These are phyloP conservation scores for Abscondita cerata DNA, from an alignment of 2,888 invertebrate genomes.

Conservation along the genomic window DNA sequence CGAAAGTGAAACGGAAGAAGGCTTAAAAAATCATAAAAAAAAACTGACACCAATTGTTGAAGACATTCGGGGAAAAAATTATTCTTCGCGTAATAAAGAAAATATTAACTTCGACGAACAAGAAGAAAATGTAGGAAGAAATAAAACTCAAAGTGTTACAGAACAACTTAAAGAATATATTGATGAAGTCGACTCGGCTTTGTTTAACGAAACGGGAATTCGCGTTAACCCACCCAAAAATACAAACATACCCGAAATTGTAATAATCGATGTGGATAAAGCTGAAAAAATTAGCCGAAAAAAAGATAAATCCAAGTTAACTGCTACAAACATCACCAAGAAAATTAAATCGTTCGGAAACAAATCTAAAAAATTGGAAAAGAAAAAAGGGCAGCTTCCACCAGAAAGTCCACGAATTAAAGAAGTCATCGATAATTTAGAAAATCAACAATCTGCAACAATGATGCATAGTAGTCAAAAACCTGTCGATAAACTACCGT, in stretches of 20 bases:
- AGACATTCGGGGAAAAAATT: constrained; percentile 74
- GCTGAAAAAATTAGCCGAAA: constrained; percentile 52
- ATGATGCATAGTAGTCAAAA: constrained; percentile 79
- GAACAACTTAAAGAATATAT: constrained; percentile 54
- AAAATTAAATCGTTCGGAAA: constrained; percentile 40
- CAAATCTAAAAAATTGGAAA: constrained; percentile 39
- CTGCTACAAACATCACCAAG: constrained; percentile 23
- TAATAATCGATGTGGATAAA: constrained; percentile 57
- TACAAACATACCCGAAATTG: constrained; percentile 46
- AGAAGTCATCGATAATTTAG: constrained; percentile 62
- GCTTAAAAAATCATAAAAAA: constrained; percentile 60
- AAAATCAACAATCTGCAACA: constrained; percentile 56
- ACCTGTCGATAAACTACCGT: constrained; percentile 71
- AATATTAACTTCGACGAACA: constrained; percentile 40
- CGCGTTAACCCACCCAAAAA: constrained; percentile 37
- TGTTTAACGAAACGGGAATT: constrained; percentile 53
- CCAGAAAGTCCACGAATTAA: constrained; percentile 58
- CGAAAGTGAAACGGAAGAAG: constrained; percentile 68
- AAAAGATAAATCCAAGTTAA: constrained; percentile 45
- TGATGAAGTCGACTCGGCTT: constrained; percentile 52
- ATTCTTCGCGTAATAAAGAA: constrained; percentile 58
- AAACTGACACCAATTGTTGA: constrained; percentile 84
- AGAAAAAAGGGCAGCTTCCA: constrained; percentile 13
- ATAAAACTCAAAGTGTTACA: constrained; percentile 48
- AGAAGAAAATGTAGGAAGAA: constrained; percentile 39